These are phyloP conservation scores for Cylloceria caligata DNA, from an alignment of 2,888 invertebrate genomes.

Conservation along the genomic window DNA sequence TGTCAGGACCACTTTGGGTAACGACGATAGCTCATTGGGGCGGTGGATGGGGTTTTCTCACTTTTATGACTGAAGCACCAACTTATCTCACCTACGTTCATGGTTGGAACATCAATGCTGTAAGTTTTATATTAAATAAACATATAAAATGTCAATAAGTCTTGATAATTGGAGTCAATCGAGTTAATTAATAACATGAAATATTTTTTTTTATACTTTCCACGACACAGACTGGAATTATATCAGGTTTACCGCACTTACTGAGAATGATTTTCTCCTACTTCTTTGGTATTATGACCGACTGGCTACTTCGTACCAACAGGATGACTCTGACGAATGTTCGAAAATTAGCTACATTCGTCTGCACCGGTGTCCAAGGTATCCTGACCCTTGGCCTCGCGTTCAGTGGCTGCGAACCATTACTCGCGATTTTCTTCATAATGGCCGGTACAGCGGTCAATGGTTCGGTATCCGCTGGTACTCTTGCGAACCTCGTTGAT, in stretches of 20 bases:
- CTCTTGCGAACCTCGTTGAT: slow-evolving; percentile 89
- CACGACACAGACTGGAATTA: slow-evolving; percentile 86
- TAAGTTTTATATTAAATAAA: slow-evolving; percentile 84
- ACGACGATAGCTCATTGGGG: slow-evolving; percentile 89
- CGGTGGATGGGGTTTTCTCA: slow-evolving; percentile 89
- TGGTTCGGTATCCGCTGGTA: slow-evolving; percentile 89
- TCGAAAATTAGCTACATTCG: slow-evolving; percentile 87
- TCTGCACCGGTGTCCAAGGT: slow-evolving; percentile 88
- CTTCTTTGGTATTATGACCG: slow-evolving; percentile 86
- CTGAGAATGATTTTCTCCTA: slow-evolving; percentile 87
- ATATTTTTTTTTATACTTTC: slow-evolving; percentile 6
- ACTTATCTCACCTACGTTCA: slow-evolving; percentile 90
- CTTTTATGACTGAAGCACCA: slow-evolving; percentile 89
- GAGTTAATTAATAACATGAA: neutral
- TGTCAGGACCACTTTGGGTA: slow-evolving; percentile 87
- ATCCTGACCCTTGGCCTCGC: slow-evolving; percentile 87
- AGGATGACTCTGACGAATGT: slow-evolving; percentile 88
- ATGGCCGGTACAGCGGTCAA: slow-evolving; percentile 88
- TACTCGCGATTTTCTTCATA: slow-evolving; percentile 87
- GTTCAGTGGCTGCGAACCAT: slow-evolving; percentile 88
- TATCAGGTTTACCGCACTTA: slow-evolving; percentile 88
- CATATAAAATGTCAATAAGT: too few relatives aligned
- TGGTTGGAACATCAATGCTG: slow-evolving; percentile 89
- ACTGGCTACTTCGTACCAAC: slow-evolving; percentile 86
- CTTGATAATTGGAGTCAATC: too few relatives aligned